phyloP scores from a whole-genome alignment of 2,888 invertebrate genomes.

The Leucoptera coffeella region DNA sequence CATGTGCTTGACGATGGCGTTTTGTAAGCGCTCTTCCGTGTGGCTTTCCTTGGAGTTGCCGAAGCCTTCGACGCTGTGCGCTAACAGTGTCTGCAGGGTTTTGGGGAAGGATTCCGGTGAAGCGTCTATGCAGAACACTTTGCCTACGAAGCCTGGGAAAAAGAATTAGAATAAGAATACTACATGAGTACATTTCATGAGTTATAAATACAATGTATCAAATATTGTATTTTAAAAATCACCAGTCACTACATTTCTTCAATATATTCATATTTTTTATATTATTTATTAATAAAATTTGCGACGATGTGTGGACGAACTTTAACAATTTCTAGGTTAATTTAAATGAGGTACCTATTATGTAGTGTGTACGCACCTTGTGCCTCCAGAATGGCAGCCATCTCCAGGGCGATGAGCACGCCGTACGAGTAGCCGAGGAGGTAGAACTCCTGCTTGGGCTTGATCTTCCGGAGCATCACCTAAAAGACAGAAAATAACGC shows the following conservation, averaged over 20 bases:
- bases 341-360: no score
- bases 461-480: conserved; percentile 5
- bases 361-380: conserved; percentile 5
- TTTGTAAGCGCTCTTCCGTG: conserved; percentile 1
- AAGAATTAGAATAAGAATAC: background rate
- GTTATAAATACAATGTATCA: no score
- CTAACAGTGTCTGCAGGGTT: background rate
- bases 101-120: conserved; percentile 2
- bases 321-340: no score
- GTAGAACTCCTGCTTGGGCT: conserved; percentile 5
- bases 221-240: no score
- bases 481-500: background rate
- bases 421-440: conserved; percentile 7
- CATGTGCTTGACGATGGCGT: conserved; percentile 2
- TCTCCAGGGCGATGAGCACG: conserved; percentile 6
- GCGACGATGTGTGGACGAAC: no score
- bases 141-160: conserved; percentile 3
- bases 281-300: no score
- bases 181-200: background rate
- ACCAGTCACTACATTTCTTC: no score
- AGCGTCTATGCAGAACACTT: conserved; percentile 6
- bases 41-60: background rate
- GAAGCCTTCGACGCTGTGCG: background rate
- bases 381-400: conserved; percentile 7
- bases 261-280: no score